phyloP scores from a whole-genome alignment of 2,113 vertebrate genomes.

The Alectura lathami region DNA sequence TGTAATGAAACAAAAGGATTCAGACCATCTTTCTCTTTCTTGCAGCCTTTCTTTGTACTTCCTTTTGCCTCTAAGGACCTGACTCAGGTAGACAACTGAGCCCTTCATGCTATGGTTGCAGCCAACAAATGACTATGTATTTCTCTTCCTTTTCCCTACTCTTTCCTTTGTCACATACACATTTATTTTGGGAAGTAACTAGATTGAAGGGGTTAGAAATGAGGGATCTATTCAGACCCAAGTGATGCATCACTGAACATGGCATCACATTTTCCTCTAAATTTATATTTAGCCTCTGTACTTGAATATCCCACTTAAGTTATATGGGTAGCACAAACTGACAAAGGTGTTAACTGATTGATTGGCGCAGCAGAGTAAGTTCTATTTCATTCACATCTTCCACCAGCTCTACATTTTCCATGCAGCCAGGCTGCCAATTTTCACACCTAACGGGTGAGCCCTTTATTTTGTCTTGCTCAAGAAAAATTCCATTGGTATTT shows the following conservation, averaged over 20 bases:
- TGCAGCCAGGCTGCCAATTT: slow-evolving; percentile 48
- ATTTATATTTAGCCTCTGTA: slow-evolving; percentile 37
- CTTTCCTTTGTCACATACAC: background rate
- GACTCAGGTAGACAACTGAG: background rate
- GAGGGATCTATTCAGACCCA: background rate
- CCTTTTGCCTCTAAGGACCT: background rate
- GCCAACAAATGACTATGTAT: rapidly evolving
- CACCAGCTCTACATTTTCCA: slow-evolving; percentile 52
- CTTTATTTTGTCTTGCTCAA: slow-evolving; percentile 6
- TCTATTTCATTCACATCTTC: background rate
- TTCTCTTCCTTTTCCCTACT: background rate
- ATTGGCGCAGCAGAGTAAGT: background rate
- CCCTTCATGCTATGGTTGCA: background rate
- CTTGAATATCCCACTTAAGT: background rate
- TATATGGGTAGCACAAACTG: slow-evolving; percentile 20
- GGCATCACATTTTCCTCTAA: slow-evolving; percentile 40
- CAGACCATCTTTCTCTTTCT: background rate
- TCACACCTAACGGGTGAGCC: slow-evolving; percentile 49
- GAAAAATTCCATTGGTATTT: slow-evolving; percentile 21
- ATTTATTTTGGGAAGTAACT: background rate
- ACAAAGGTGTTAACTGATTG: slow-evolving; percentile 61
- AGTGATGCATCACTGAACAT: background rate
- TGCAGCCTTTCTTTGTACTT: background rate
- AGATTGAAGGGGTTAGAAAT: background rate
- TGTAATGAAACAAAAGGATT: background rate